Conservation (phyloP, 2,113 vertebrate genomes). For the Barbus barbus region DNA sequence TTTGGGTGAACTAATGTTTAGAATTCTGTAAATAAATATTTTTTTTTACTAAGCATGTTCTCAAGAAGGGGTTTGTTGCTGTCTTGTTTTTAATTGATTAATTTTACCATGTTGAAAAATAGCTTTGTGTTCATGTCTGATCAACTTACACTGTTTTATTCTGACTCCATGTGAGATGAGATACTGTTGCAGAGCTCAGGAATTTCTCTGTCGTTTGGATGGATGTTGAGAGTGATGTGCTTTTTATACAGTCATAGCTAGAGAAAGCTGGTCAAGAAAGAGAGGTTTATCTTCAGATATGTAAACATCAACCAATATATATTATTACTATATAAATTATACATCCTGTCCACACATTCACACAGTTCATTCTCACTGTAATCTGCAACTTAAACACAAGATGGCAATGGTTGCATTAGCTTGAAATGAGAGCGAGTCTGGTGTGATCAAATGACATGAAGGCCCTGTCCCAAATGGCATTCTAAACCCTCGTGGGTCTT, state of each 20-base stretch:
- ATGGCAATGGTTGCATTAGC: no score
- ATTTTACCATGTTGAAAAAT: constrained; percentile 40
- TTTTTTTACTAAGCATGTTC: background rate
- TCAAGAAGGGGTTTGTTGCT: background rate
- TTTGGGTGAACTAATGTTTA: background rate
- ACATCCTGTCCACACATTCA: background rate
- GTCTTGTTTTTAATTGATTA: background rate
- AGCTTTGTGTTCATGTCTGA: constrained; percentile 34
- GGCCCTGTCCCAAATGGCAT: no score
- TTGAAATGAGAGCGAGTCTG: no score
- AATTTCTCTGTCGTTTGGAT: background rate
- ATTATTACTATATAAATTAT: background rate
- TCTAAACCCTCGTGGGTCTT: no score
- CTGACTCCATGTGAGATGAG: background rate
- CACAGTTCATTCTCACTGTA: no score
- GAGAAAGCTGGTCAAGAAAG: constrained; percentile 9
- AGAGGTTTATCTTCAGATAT: background rate
- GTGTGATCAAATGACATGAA: no score
- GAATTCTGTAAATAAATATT: background rate
- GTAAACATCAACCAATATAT: background rate
- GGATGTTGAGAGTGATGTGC: constrained; percentile 28
- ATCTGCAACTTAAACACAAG: no score
- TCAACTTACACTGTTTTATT: constrained; percentile 27
- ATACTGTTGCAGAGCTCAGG: background rate
- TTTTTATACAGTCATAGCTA: constrained; percentile 39